Evolutionary conservation across 2,888 invertebrate genomes (phyloP), one percentile per base, ranked within the genome.

Genomic region (Stenodera caucasica): DNA sequence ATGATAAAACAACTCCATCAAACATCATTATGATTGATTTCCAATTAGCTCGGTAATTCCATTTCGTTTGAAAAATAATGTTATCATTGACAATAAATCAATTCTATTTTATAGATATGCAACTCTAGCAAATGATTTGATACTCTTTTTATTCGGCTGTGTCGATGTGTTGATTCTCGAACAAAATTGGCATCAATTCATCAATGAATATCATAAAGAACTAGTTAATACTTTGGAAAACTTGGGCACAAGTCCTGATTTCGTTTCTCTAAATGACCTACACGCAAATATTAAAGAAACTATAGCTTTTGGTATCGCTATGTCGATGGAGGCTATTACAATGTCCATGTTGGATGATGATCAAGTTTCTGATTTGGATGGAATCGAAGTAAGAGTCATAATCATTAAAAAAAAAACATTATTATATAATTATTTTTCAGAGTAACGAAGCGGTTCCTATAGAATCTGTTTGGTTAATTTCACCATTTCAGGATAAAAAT

Each of bases 1-100:
- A 50, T 11, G 15, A 51, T 12, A 63, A 73, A 5, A 66, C 64
- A 12, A 57, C 55, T 52, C 81, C 82, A 67, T 79, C 77, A 5
- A 81, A 82, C 60, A 82, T 83, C 0, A 84, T 86, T 68, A 81
- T 90, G 61, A 86, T 91, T 33, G 91, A 91, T 72, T 91, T 89
- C 69, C 91, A 91, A 75, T 72, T 90, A 49, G 77, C 87, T 0
- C 82, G 85, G 72, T 78, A 69, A 64, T n/a, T 52, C 15, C 30
- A 29, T 21, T 50, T 54, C n/a, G n/a, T n/a, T n/a, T n/a, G n/a
- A n/a, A n/a, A n/a, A n/a, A n/a, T 30, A 14, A 21, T 30, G 15
- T 23, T 33, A 63, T 49, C 30, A 12, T 37, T 32, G 9, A 18
- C 32, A 29, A 0, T n/a, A 26, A 35, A 35, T 5, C 14, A 53